Percentiles rank a stretch among this genome's conserved stretches.
phyloP scores from a whole-genome alignment of 1,140 invertebrate species.

The Lepidurus couesii region DNA sequence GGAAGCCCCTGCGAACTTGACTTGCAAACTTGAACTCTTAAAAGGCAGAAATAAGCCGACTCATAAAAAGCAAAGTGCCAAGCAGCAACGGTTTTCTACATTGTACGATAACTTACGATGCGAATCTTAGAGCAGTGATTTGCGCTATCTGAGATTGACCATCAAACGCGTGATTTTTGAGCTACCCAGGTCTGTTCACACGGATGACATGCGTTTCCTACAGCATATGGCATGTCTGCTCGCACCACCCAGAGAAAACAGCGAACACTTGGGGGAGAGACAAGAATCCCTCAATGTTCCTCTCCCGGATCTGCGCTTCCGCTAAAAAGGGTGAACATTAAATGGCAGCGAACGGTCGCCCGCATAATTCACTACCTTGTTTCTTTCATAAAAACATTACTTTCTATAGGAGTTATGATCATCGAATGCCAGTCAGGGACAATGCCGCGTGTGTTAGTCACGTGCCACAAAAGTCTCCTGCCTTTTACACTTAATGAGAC shows the following conservation, averaged over 20 bases:
- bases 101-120: no score
- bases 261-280: not conserved
- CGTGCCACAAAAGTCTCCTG: not conserved
- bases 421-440: not conserved
- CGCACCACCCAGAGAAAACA: not conserved
- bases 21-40: no score
- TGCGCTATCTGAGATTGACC: no score
- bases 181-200: not conserved
- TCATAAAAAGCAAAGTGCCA: no score
- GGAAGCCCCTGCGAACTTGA: no score
- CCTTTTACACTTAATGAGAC: not conserved
- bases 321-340: slow-evolving; percentile 1
- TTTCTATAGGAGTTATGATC: not conserved
- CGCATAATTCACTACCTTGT: not conserved
- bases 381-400: not conserved
- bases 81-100: no score
- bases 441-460: not conserved
- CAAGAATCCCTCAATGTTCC: not conserved
- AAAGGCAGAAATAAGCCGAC: no score
- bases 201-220: not conserved
- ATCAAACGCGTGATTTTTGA: no score
- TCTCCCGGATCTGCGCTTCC: not conserved
- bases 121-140: no score
- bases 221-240: slow-evolving; percentile 18
- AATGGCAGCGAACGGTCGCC: not conserved